Conservation (phyloP, 2,888 invertebrate species). For the Scaptomyza polygonia region DNA sequence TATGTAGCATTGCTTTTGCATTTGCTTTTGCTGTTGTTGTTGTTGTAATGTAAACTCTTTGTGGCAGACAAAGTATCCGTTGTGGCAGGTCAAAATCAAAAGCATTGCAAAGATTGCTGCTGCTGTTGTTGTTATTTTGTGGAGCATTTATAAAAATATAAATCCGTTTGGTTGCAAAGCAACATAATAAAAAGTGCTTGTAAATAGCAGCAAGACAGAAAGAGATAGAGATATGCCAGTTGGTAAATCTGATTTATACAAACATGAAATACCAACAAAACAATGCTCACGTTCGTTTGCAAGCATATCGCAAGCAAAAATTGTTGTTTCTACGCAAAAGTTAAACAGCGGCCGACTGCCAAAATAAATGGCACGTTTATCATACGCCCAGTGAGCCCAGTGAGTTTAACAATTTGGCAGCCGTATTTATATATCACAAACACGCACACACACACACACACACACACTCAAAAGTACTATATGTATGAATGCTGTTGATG, state of each 20-base stretch:
- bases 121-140: neutral
- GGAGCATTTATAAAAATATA: slow-evolving; percentile 26
- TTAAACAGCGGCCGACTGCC: slow-evolving; percentile 53
- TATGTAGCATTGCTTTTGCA: slow-evolving; percentile 31
- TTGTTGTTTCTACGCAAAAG: slow-evolving; percentile 47
- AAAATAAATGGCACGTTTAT: slow-evolving; percentile 78
- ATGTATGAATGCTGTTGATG: slow-evolving; percentile 9
- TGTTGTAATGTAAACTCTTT: no score
- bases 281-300: slow-evolving; percentile 53
- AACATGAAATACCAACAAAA: slow-evolving; percentile 32
- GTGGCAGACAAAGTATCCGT: slow-evolving; percentile 49
- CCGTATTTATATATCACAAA: slow-evolving; percentile 65
- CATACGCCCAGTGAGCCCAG: slow-evolving; percentile 77
- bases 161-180: slow-evolving; percentile 16
- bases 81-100: slow-evolving; percentile 68
- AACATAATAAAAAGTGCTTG: slow-evolving; percentile 43
- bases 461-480: neutral
- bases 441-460: slow-evolving; percentile 28
- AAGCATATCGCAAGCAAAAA: slow-evolving; percentile 51
- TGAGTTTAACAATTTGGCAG: slow-evolving; percentile 73
- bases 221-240: slow-evolving; percentile 44
- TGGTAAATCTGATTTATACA: slow-evolving; percentile 60
- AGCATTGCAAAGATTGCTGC: slow-evolving; percentile 18
- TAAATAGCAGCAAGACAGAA: slow-evolving; percentile 56
- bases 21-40: no score